These are phyloP conservation scores for Burhinus oedicnemus DNA, from an alignment of 2,113 vertebrate genomes.

Conservation along the genomic window DNA sequence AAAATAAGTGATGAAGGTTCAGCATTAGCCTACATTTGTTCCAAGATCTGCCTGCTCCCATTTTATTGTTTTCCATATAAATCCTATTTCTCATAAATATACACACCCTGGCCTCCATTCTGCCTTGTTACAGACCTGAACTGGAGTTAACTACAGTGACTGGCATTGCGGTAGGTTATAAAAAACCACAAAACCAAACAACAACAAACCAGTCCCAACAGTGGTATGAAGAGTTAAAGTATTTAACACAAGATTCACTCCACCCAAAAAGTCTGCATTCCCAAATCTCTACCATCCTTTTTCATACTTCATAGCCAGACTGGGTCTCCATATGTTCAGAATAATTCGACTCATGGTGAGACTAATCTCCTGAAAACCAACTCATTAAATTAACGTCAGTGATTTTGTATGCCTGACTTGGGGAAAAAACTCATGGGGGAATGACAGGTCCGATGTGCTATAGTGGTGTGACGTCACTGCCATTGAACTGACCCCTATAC, in stretches of 20 bases:
- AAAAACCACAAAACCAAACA: neutral
- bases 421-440: neutral
- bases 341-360: constrained; percentile 21
- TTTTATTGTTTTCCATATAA: neutral
- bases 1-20: neutral
- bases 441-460: neutral
- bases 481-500: neutral
- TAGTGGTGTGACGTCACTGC: neutral
- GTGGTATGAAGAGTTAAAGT: neutral
- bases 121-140: neutral
- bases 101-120: neutral
- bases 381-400: constrained; percentile 4
- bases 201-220: neutral
- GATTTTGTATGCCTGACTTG: neutral
- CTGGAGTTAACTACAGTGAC: neutral
- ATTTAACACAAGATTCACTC: neutral
- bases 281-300: neutral
- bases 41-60: neutral
- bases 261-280: neutral
- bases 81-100: neutral
- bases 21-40: neutral
- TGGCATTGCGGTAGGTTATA: neutral
- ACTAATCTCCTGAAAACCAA: constrained; percentile 38
- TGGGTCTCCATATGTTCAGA: constrained; percentile 30
- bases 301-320: constrained; percentile 28